Conservation (phyloP, 1,140 invertebrate species). For the Bombus vancouverensis region DNA sequence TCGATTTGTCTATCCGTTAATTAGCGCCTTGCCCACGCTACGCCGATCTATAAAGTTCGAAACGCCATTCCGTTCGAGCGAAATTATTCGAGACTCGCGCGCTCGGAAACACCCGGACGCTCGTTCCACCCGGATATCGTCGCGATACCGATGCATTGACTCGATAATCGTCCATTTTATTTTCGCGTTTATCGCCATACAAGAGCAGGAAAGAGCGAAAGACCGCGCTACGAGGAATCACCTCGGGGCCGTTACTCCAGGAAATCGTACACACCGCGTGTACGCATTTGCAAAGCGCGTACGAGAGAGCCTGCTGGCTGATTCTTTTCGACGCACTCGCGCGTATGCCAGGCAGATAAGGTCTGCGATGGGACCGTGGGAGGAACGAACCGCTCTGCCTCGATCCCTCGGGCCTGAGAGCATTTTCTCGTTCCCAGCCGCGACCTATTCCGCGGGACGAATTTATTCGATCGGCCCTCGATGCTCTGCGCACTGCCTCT, state of each 20-base stretch:
- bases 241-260: slow-evolving; percentile 64
- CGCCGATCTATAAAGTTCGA: slow-evolving; percentile 29
- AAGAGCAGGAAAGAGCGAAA: slow-evolving; percentile 47
- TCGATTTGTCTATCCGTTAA: slow-evolving; percentile 60
- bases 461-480: slow-evolving; percentile 41
- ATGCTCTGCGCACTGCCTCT: not conserved
- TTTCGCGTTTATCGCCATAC: slow-evolving; percentile 44
- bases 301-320: slow-evolving; percentile 23
- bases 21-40: slow-evolving; percentile 26
- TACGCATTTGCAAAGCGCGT: slow-evolving; percentile 57
- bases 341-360: slow-evolving; percentile 55
- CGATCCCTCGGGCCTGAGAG: slow-evolving; percentile 52
- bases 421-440: slow-evolving; percentile 62
- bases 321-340: slow-evolving; percentile 54
- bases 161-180: slow-evolving; percentile 57
- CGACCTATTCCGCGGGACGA: slow-evolving; percentile 54
- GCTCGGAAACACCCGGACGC: not conserved
- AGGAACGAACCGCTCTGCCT: slow-evolving; percentile 50
- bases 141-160: slow-evolving; percentile 38
- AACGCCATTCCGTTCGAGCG: not conserved
- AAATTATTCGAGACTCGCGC: not conserved
- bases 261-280: slow-evolving; percentile 58
- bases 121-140: slow-evolving; percentile 7
- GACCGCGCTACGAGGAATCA: not conserved
- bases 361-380: slow-evolving; percentile 58